Evolutionary conservation across 2,888 invertebrate genomes (phyloP), one percentile per base, ranked within the genome.

Genomic region (Polymixis flavicincta): DNA sequence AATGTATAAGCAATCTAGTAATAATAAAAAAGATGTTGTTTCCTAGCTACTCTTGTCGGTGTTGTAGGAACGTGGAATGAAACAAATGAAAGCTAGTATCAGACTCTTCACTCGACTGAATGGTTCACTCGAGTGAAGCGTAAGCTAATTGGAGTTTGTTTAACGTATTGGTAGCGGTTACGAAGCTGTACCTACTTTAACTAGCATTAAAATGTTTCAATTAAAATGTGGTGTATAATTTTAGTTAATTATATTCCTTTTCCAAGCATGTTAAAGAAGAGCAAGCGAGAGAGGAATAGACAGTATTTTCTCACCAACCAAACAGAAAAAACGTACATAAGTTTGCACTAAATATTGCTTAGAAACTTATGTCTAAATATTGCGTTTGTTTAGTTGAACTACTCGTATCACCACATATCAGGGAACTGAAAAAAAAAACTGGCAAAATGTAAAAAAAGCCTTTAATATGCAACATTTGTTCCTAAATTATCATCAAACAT

Each of bases 391-490:
- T 25, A 45, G 25, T 25, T 25, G 25, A 64, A 28, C 28, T 32
- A n/a, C n/a, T n/a, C n/a, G n/a, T n/a, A 50, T 22, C 28, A 32
- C 45, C n/a, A n/a, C 19, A 37, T 37, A n/a, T 3, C 28, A 37
- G 28, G 2, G 22, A 6, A n/a, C 42, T 32, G 8, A 7, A 32
- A 45, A 22, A 4, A 61, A 19, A 48, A 74, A 48, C 61, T 32
- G 28, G 37, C 5, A 50, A 54, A 45, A 52, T n/a, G 0, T 2
- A 42, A 74, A 22, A 55, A 50, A 22, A 11, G 45, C 17, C 25
- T 54, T 37, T 54, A 60, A 28, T 69, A 77, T 77, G 48, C 54
- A 76, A 77, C 7, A 60, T 55, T 54, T 77, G 0, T 32, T 60
- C 52, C 9, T 48, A 61, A 77, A 60, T 37, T 37, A 37, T 28